Evolutionary conservation across 2,113 vertebrate genomes (phyloP).

Genomic region (Neoarius graeffei): DNA sequence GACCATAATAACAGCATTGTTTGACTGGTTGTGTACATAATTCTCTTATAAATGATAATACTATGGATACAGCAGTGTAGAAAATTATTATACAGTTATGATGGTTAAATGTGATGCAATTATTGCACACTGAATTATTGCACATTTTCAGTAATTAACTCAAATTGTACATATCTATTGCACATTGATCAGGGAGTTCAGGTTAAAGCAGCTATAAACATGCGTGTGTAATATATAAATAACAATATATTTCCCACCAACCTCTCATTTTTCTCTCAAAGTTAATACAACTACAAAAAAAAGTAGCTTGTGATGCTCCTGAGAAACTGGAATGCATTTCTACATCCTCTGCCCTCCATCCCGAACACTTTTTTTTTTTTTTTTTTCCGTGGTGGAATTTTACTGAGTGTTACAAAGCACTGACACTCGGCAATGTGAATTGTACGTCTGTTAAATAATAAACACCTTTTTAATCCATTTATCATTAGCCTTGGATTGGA

Average conservation of each 20-base stretch:
- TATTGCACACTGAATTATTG: too few species aligned
- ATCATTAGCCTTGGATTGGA: background rate
- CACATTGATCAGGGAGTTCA: too few species aligned
- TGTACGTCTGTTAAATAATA: background rate
- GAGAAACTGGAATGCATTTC: background rate
- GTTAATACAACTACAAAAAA: background rate
- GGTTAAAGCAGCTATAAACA: background rate
- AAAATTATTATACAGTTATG: too few species aligned
- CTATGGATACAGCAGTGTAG: too few species aligned
- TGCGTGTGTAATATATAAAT: background rate
- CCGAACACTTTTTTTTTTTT: background rate
- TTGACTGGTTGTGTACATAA: too few species aligned
- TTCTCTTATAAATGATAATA: too few species aligned
- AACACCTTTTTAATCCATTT: background rate
- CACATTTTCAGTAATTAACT: too few species aligned
- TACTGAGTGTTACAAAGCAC: background rate
- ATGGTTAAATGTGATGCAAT: too few species aligned
- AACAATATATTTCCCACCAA: background rate
- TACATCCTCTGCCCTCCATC: background rate
- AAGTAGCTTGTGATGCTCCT: background rate
- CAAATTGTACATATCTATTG: too few species aligned
- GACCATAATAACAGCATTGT: too few species aligned
- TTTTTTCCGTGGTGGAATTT: too few species aligned
- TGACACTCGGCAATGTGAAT: background rate
- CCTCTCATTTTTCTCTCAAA: background rate